Evolutionary conservation across 2,888 invertebrate species (phyloP), one percentile per base, ranked within the genome.

Genomic region (Drosophila subquinaria): DNA sequence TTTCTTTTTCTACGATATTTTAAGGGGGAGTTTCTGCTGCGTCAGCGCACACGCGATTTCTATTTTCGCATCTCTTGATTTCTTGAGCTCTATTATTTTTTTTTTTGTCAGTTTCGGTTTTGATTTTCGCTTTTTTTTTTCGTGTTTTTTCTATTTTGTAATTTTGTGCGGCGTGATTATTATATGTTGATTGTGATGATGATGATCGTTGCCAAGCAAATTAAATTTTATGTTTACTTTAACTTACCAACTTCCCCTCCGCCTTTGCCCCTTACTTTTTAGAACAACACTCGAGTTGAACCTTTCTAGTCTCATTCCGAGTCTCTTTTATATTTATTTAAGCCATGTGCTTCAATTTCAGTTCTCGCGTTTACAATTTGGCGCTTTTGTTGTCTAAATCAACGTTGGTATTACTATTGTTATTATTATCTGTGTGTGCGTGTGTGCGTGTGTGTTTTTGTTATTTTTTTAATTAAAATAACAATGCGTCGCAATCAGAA

Each of bases 1-100:
- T 55, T 4, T 52, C 23, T 15, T 20, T 45, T 36, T 20, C 53
- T 57, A 47, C 27, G 27, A 40, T 27, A 27, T 33, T 68, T 65
- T 50, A 53, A 59, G 69, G 59, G 64, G 76, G 68, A 68, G 76
- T 88, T 84, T 87, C 62, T 84, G 84, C 89, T 84, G 81, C 79
- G 84, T 84, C 84, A 84, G 79, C 81, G 87, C 72, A 76, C 81
- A 88, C 73, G 76, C 76, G 73, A 78, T 82, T 83, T 86, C 50
- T 71, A 57, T 57, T 65, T 57, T 57, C 38, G 47, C 61, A 43
- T 23, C 51, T 51, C 33, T 51, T 23, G 50, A 23, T 43, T 75
- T 68, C 61, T 75, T 48, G 27, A 52, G 47, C 42, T 72, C 48
- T 9, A 20, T 45, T 36, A 33, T 23, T 23, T 60, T 60, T 42